Evolutionary conservation across 2,797 vertebrate genomes (phyloP), one percentile per base, ranked within the genome.

Genomic region (Hybognathus amarus): DNA sequence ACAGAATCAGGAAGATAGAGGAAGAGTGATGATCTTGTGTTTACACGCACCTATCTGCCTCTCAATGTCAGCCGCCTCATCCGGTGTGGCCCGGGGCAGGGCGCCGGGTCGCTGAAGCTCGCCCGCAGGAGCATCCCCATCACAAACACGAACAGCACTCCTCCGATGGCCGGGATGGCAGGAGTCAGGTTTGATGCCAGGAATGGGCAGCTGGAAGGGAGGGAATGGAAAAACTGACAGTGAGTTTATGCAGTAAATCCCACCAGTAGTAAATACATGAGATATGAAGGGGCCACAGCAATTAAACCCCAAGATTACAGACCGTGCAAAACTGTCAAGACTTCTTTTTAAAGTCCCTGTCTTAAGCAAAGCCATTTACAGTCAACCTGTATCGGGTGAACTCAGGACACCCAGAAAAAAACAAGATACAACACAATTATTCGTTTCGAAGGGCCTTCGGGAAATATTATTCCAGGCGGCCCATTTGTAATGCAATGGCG

Each of bases 61-160:
- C 92, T 98, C 97, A 90, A 98, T 93, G 92, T 98, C 95, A 10
- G 97, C 95, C 5, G 97, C 97, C 92, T 98, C 97, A 27, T 98
- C 96, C 10, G 96, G 94, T 20, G 97, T 97, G 82, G 97, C 97
- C 0, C 97, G 91, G 11, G 97, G 97, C 80, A 98, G 95, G 87
- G 98, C 97, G 27, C 97, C 1, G 97, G 97, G 89, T 98, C 97
- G 69, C 94, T 98, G 95, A 97, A 98, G 89, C 97, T 98, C 80
- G 97, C 97, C 56, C 96, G 94, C 84, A 98, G 93, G 91, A 98
- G 94, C 89, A 96, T 98, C 85, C 97, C 96, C 95, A 98, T 96
- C 86, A 98, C 97, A 24, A 98, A 98, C 93, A 98, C 85, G 90
- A 98, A 97, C 82, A 98, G 95, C 87, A 97, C 86, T 80, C 95